Percentiles rank a stretch among this genome's conserved stretches.
These are phyloP conservation scores for Eilema griseolum DNA, from an alignment of 2,888 invertebrate genomes.

Conservation along the genomic window DNA sequence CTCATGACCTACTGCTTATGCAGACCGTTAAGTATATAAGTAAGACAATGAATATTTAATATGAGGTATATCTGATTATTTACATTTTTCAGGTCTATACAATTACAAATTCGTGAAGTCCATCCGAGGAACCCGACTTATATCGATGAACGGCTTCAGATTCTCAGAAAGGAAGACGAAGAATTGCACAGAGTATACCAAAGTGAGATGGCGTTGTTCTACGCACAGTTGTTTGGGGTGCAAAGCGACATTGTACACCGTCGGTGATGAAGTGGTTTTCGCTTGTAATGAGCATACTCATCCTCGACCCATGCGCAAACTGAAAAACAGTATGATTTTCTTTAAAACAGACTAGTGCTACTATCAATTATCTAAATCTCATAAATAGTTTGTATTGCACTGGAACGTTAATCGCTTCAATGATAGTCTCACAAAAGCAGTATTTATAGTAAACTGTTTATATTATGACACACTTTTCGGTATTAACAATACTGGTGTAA, in stretches of 20 bases:
- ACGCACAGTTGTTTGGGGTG: conserved; percentile 29
- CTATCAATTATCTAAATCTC: neutral
- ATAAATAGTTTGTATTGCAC: neutral
- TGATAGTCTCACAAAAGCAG: neutral
- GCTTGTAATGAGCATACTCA: conserved; percentile 21
- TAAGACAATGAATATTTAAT: too few relatives aligned
- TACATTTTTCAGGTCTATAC: conserved; percentile 6
- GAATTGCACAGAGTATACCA: conserved; percentile 6
- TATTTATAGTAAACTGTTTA: neutral
- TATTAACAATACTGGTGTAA: too few relatives aligned
- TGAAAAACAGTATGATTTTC: neutral
- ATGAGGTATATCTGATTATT: neutral
- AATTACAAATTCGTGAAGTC: conserved; percentile 22
- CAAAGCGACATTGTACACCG: conserved; percentile 21
- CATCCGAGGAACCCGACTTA: conserved; percentile 30
- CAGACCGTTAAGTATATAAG: too few relatives aligned
- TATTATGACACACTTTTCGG: neutral
- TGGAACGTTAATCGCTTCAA: neutral
- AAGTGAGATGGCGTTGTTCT: conserved; percentile 49
- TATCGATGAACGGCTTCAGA: conserved; percentile 35
- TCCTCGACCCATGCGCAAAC: neutral
- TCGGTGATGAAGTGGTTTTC: conserved; percentile 14
- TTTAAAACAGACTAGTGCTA: neutral
- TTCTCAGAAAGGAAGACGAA: conserved; percentile 32
- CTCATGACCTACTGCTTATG: too few relatives aligned